These are phyloP conservation scores for Leptinotarsa undecemlineata DNA, from an alignment of 1,140 invertebrate species.

Conservation along the genomic window DNA sequence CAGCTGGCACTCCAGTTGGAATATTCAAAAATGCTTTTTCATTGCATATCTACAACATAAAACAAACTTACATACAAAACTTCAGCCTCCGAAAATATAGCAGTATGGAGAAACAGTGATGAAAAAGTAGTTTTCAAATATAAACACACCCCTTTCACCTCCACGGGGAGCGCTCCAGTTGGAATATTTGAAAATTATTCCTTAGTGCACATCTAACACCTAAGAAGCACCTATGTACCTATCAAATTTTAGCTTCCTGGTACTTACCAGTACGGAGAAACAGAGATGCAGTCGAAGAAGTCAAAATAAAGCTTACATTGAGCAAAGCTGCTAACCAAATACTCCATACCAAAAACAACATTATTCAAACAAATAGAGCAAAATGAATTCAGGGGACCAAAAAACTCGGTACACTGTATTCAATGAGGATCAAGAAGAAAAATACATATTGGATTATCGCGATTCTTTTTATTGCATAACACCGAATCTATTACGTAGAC, in stretches of 20 bases:
- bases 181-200: not conserved
- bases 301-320: not conserved
- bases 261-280: too few species aligned
- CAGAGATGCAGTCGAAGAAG: not conserved
- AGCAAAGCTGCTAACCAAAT: not conserved
- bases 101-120: not conserved
- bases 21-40: too few species aligned
- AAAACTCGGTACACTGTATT: not conserved
- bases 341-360: not conserved
- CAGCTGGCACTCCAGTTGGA: too few species aligned
- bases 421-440: not conserved
- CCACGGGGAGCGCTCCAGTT: too few species aligned
- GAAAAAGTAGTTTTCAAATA: not conserved
- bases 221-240: too few species aligned
- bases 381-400: not conserved
- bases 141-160: not conserved
- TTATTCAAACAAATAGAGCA: not conserved
- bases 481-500: not conserved
- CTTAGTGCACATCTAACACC: too few species aligned
- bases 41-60: too few species aligned
- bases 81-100: not conserved
- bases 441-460: not conserved
- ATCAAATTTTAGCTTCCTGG: too few species aligned
- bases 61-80: too few species aligned
- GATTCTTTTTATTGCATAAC: not conserved